A percentile compares a stretch with the other conserved stretches of the same genome.
Conservation (phyloP, 2,888 invertebrate species). For the Mactromeris polynyma region DNA sequence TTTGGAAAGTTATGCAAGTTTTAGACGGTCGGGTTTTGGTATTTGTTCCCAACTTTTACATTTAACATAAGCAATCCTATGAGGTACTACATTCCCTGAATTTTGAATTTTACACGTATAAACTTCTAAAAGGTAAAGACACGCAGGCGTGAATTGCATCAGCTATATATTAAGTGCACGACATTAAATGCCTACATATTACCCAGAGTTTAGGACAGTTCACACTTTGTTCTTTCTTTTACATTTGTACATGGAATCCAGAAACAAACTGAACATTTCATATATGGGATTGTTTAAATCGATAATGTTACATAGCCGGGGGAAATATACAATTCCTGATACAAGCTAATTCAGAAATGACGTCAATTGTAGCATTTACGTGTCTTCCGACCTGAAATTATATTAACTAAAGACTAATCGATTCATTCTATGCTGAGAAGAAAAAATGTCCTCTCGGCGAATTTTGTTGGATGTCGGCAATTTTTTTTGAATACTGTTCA, state of each 20-base stretch:
- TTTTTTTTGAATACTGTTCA: not conserved
- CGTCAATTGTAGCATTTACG: slow-evolving; percentile 21
- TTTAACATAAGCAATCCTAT: too few species aligned
- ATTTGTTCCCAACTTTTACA: too few species aligned
- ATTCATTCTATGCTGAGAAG: not conserved
- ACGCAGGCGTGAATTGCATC: too few species aligned
- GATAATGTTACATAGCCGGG: not conserved
- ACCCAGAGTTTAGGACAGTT: not conserved
- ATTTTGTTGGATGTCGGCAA: not conserved
- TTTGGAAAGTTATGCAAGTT: too few species aligned
- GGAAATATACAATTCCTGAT: not conserved
- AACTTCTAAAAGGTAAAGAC: too few species aligned
- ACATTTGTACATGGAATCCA: not conserved
- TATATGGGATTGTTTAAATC: not conserved
- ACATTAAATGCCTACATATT: too few species aligned
- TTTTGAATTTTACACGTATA: too few species aligned
- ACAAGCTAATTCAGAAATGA: slow-evolving; percentile 21
- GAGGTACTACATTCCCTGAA: too few species aligned
- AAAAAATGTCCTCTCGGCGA: not conserved
- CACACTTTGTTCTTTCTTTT: not conserved
- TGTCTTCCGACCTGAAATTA: slow-evolving; percentile 8
- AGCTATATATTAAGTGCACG: too few species aligned
- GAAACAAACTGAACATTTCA: not conserved
- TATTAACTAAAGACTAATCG: slow-evolving; percentile 8
- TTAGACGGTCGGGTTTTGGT: too few species aligned